phyloP scores from a whole-genome alignment of 35 echinoderm and acorn worm genomes.

The Ophiothrix spiculata region DNA sequence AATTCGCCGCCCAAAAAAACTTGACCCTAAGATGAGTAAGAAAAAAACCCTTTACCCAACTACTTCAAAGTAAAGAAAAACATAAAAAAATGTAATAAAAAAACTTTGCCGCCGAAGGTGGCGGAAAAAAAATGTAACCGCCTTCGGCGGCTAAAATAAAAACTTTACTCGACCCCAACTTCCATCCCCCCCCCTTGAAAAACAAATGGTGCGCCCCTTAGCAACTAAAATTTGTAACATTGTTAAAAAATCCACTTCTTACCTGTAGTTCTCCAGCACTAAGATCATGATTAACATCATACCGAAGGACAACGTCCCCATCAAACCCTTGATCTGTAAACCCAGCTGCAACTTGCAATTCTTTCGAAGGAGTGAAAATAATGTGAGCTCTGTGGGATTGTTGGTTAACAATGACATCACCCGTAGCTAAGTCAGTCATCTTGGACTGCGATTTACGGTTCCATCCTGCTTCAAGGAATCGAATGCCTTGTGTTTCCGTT shows the following conservation, averaged over 20 bases:
- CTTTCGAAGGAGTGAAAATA: background rate
- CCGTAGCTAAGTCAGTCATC: background rate
- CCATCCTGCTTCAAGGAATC: constrained; percentile 49
- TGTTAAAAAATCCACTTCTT: too few species aligned
- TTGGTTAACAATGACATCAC: background rate
- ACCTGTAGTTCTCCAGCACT: constrained; percentile 87
- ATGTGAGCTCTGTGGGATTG: background rate
- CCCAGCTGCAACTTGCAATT: background rate
- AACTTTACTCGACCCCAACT: too few species aligned
- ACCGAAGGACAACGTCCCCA: constrained; percentile 68
- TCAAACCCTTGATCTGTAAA: constrained; percentile 33
- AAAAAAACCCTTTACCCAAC: too few species aligned
- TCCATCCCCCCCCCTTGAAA: too few species aligned
- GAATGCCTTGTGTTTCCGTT: constrained; percentile 63
- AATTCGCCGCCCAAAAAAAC: background rate
- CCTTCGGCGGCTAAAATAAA: too few species aligned
- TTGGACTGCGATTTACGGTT: background rate
- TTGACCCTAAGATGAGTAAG: too few species aligned
- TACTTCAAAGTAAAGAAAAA: too few species aligned
- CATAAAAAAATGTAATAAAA: too few species aligned
- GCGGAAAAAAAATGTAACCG: too few species aligned
- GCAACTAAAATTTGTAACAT: too few species aligned
- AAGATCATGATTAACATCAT: constrained; percentile 74
- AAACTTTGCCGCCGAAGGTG: too few species aligned
- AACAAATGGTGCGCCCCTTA: too few species aligned